Base-by-base conservation (phyloP, 2,888 invertebrate species). In the Bugula neritina region DNA sequence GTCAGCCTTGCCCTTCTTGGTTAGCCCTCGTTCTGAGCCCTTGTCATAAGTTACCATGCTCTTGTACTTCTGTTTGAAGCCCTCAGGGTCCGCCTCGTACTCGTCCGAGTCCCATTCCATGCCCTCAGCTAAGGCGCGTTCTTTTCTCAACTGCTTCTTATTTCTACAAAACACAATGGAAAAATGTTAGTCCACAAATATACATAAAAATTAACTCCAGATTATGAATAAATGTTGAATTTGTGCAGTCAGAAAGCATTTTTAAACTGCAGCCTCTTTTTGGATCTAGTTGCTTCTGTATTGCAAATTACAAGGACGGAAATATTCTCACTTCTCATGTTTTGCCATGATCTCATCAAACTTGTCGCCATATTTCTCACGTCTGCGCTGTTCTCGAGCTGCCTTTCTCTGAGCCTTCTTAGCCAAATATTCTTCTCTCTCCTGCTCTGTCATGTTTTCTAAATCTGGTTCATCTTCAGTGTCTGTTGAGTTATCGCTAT, bases 341-440 rank as follows among this genome's bases (percentile, higher is more conserved):
- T 81, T 79, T 58, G 77, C 78, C 77, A 80, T 74, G 80, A 83
- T 82, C 71, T 82, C 79, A 35, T 83, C 83, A 73, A 82, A 83
- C 76, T 81, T 79, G 69, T 82, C 83, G 2, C 83, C 83, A 72
- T 82, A 83, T 78, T 83, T 83, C 73, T 83, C 82, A 29, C 78
- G 72, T 69, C 83, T 63, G 58, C 76, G 77, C 71, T 78, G 77
- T 74, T 83, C 92, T 87, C 91, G 90, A 87, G 90, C 91, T 75
- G 89, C 89, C 86, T 91, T 91, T 84, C 90, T 90, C 79, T 90
- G 90, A 82, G 90, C 80, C 69, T 80, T 80, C 2, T 75, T 81
- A 55, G 76, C 77, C 57, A 82, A 77, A 72, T 82, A 83, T 54
- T 76, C 75, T 69, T 76, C 75, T 73, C 78, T 79, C 73, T 83